phyloP scores from a whole-genome alignment of 2,113 vertebrate species.

The Sinocyclocheilus rhinocerous region DNA sequence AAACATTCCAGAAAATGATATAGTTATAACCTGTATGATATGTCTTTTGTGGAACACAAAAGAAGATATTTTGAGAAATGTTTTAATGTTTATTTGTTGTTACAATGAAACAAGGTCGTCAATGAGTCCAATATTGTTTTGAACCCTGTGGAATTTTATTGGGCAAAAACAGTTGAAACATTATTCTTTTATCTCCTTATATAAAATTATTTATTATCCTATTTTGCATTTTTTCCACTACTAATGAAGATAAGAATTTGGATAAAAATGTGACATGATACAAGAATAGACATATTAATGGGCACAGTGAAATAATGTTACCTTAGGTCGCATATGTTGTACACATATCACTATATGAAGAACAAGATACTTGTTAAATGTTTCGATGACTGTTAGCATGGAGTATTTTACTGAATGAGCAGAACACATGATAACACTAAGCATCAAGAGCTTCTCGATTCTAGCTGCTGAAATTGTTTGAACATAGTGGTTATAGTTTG shows the following conservation, averaged over 20 bases:
- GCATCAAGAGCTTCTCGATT: background rate
- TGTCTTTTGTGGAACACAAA: no score
- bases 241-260: background rate
- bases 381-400: background rate
- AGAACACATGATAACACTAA: background rate
- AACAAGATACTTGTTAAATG: background rate
- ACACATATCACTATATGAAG: no score
- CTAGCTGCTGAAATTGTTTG: background rate
- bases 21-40: no score
- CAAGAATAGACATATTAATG: background rate
- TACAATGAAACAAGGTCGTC: background rate
- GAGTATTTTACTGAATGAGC: background rate
- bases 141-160: background rate
- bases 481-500: slow-evolving; percentile 8
- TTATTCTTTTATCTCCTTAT: no score
- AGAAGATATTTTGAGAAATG: no score
- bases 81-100: no score
- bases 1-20: background rate
- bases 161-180: no score
- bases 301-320: background rate
- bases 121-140: background rate
- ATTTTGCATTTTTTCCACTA: no score
- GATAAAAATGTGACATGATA: background rate
- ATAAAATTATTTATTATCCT: no score
- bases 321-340: background rate